phyloP scores from a whole-genome alignment of 1,140 invertebrate species.

The Charaxes varanes region DNA sequence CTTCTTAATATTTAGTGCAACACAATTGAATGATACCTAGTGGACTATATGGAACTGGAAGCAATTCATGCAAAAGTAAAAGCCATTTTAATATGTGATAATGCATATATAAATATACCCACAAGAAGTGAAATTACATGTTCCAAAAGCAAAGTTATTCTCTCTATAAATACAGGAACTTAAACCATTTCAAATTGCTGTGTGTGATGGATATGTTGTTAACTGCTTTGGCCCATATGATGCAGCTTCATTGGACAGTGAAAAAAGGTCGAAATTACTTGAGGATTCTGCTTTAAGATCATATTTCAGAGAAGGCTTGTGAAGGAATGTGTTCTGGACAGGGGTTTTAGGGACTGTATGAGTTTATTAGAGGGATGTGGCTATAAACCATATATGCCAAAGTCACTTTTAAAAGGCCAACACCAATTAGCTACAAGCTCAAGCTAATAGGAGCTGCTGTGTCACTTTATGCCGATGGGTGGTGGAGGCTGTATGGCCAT shows the following conservation, averaged over 20 bases:
- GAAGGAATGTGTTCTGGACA: conserved; percentile 10
- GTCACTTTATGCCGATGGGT: conserved; percentile 11
- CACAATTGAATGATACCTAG: conserved; percentile 18
- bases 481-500: conserved; percentile 20
- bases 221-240: conserved; percentile 18
- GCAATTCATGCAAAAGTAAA: too few species aligned
- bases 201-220: conserved; percentile 17
- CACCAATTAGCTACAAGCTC: conserved; percentile 12
- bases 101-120: conserved; percentile 13
- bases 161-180: conserved; percentile 18
- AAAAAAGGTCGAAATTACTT: too few species aligned
- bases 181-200: conserved; percentile 20
- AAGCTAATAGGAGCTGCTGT: conserved; percentile 9
- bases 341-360: conserved; percentile 10
- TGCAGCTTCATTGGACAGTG: conserved; percentile 10
- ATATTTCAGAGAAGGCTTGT: conserved; percentile 14
- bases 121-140: conserved; percentile 19
- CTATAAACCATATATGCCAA: neutral
- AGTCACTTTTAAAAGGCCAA: conserved; percentile 7
- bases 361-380: neutral
- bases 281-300: too few species aligned
- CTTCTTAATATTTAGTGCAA: too few species aligned
- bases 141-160: conserved; percentile 21
- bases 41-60: conserved; percentile 9
- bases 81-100: conserved; percentile 12